phyloP scores from a whole-genome alignment of 2,113 vertebrate genomes.

The Gnathonemus longibarbis region DNA sequence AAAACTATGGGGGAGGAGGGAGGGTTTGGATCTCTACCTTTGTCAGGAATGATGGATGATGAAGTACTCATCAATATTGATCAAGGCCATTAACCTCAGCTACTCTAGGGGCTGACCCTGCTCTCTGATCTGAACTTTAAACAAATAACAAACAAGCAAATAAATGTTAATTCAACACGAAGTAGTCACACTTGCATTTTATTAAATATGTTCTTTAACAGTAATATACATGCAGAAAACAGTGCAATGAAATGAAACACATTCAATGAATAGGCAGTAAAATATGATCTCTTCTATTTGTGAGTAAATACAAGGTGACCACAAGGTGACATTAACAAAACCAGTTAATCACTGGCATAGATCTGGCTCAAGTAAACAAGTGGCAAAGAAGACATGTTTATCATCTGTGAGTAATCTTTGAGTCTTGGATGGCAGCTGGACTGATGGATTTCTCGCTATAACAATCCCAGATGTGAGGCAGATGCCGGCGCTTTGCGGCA shows the following conservation, averaged over 20 bases:
- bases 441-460: constrained; percentile 13
- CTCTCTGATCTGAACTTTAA: neutral
- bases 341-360: neutral
- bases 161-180: neutral
- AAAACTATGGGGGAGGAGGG: neutral
- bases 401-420: neutral
- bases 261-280: neutral
- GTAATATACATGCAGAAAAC: neutral
- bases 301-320: neutral
- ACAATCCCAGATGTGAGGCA: constrained; percentile 15
- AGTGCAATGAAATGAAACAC: neutral
- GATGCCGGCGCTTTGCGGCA: neutral
- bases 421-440: neutral
- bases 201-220: neutral
- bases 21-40: neutral
- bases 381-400: constrained; percentile 4
- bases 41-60: neutral
- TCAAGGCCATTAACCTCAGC: neutral
- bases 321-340: neutral
- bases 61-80: neutral
- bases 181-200: neutral
- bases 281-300: neutral
- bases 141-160: neutral
- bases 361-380: neutral
- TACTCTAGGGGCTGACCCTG: neutral